These are phyloP conservation scores for Fragum whitleyi DNA, from an alignment of 2,888 invertebrate genomes.

Conservation along the genomic window DNA sequence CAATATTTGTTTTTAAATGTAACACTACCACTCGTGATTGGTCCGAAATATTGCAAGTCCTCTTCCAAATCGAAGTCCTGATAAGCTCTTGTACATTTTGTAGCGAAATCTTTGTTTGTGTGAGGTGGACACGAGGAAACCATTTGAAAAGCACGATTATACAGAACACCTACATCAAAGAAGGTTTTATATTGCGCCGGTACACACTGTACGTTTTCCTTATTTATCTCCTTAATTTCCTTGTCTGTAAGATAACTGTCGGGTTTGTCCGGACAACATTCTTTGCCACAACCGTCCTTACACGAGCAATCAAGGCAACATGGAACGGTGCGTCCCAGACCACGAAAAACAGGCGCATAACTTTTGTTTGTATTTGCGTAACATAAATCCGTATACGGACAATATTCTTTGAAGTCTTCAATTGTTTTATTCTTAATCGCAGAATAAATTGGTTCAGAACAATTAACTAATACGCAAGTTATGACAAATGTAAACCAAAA, in stretches of 20 bases:
- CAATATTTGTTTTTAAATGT: slow-evolving; percentile 28
- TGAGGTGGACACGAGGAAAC: slow-evolving; percentile 3
- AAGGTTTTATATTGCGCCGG: background rate
- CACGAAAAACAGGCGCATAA: no score
- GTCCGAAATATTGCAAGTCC: background rate
- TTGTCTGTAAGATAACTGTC: background rate
- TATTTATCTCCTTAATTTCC: background rate
- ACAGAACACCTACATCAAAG: background rate
- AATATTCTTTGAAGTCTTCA: background rate
- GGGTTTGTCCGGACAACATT: slow-evolving; percentile 26
- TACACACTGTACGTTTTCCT: background rate
- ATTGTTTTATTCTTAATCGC: background rate
- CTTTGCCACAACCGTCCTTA: background rate
- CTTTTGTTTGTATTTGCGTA: background rate
- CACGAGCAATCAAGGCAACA: slow-evolving; percentile 2
- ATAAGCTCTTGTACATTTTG: slow-evolving; percentile 6
- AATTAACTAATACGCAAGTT: background rate
- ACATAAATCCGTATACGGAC: slow-evolving; percentile 24
- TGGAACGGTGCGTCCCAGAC: background rate
- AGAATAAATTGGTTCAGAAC: background rate
- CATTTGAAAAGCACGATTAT: background rate
- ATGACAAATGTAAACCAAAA: no score
- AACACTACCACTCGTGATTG: background rate
- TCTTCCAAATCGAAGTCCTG: slow-evolving; percentile 17
- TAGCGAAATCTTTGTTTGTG: background rate